Evolutionary conservation across 2,797 vertebrate species (phyloP).

Genomic region (Catharus ustulatus): DNA sequence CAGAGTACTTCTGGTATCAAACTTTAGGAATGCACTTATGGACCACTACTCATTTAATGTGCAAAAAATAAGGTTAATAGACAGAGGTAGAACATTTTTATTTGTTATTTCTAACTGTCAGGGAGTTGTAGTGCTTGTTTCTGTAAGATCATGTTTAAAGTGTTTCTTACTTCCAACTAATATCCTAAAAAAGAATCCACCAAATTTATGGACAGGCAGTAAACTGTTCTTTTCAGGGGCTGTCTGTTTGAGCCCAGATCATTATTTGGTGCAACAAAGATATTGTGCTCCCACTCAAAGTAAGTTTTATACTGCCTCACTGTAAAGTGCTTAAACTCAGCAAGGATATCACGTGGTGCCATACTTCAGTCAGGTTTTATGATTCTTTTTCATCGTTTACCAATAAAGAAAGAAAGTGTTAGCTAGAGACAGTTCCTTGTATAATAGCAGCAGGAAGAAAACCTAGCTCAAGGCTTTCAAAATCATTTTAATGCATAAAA

Average conservation of each 20-base stretch:
- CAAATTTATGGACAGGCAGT: neutral
- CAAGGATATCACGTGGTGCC: neutral
- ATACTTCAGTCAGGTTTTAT: neutral
- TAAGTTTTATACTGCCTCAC: neutral
- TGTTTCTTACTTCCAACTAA: neutral
- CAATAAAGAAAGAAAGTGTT: neutral
- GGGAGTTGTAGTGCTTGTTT: neutral
- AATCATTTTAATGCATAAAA: neutral
- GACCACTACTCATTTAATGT: neutral
- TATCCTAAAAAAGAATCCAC: neutral
- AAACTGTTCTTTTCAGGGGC: neutral
- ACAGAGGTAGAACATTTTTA: neutral
- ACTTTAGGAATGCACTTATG: neutral
- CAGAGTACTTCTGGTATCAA: neutral
- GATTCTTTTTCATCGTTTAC: neutral
- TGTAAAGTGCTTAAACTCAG: neutral
- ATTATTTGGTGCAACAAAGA: neutral
- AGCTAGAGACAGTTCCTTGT: neutral
- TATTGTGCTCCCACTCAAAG: neutral
- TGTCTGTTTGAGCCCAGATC: neutral
- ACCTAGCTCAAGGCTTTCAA: neutral
- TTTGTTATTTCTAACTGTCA: neutral
- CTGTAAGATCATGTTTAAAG: neutral
- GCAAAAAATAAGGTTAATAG: neutral
- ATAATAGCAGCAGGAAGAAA: neutral